Evolutionary conservation across 2,888 invertebrate genomes (phyloP), one percentile per base, ranked within the genome.

Genomic region (Eucera pruinosa): DNA sequence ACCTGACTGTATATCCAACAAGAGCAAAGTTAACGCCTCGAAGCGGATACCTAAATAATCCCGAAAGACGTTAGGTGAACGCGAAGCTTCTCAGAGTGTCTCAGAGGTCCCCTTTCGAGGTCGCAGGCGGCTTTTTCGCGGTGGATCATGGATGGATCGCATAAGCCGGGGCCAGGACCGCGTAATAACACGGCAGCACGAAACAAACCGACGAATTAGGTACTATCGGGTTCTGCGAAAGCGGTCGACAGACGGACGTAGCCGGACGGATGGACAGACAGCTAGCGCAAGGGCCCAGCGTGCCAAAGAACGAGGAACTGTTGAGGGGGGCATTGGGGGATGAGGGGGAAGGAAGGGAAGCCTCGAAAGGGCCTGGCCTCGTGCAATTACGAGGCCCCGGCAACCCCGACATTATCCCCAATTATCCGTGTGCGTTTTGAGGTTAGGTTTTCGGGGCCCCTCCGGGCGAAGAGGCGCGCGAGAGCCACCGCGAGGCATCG

Each of bases 321-420:
- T 58, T 57, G 75, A 20, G 70, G 60, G 66, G 72, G 67, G 50
- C 50, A 52, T n/a, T 30, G 33, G 54, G 65, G 67, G 25, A 61
- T 58, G 73, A n/a, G 52, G 66, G 72, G 62, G 72, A 62, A 41
- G 66, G 70, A 66, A 74, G 79, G 68, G 82, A 83, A 75, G 81
- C 85, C 86, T 83, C 83, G 85, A 87, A 86, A 86, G 84, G 86
- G 83, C 82, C 86, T 84, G 85, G 83, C 83, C 84, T 86, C 84
- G 88, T 90, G 91, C 91, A 91, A 91, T 91, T 91, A 91, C 91
- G 87, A 84, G 86, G 84, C 86, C 85, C 82, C 80, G 83, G 85
- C 86, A 91, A 91, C 91, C 91, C 91, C 90, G 85, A 82, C 86
- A 91, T 91, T 91, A 91, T 91, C 89, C 89, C 90, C 91, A 91